Evolutionary conservation across 2,888 invertebrate genomes (phyloP), one percentile per base, ranked within the genome.

Genomic region (Sesia bembeciformis): DNA sequence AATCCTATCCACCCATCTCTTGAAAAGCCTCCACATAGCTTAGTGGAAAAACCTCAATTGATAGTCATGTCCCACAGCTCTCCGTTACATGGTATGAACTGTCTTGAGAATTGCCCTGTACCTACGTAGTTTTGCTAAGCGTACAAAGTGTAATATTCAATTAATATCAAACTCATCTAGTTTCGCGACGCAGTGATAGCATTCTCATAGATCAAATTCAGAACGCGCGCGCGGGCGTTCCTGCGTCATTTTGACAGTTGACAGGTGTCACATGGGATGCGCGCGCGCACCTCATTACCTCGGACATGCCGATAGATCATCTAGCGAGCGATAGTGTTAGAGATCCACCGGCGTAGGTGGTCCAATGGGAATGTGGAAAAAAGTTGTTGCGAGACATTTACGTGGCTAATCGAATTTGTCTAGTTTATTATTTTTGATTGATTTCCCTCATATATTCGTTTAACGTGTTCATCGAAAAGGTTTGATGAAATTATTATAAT

Each of bases 231-330:
- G 75, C 84, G 81, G 84, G 85, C 84, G 85, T 81, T 78, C 80
- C 70, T 66, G 70, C 75, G 77, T 84, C 84, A 81, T 58, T 60
- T 54, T 76, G 83, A 84, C 81, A 82, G 74, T 69, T 87, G 87
- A 88, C 87, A 87, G 85, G 84, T 88, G 87, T 87, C 88, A 85
- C 76, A 69, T 72, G 73, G 67, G 77, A 71, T 74, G 76, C 74
- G 78, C 78, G 74, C 69, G 70, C 81, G 78, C 84, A 78, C 65
- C 68, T 70, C 74, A 68, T 65, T 72, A 68, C 66, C 70, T 68
- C 66, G 60, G 67, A 68, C 70, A 74, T 60, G 74, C 68, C 72
- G 75, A 84, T 83, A 83, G 84, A 87, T 86, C 84, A 82, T 85
- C 78, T 78, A 74, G 77, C 74, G 64, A 75, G 64, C 74, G 86